Base-by-base conservation (phyloP, 2,113 vertebrate species). In the Otus sunia region DNA sequence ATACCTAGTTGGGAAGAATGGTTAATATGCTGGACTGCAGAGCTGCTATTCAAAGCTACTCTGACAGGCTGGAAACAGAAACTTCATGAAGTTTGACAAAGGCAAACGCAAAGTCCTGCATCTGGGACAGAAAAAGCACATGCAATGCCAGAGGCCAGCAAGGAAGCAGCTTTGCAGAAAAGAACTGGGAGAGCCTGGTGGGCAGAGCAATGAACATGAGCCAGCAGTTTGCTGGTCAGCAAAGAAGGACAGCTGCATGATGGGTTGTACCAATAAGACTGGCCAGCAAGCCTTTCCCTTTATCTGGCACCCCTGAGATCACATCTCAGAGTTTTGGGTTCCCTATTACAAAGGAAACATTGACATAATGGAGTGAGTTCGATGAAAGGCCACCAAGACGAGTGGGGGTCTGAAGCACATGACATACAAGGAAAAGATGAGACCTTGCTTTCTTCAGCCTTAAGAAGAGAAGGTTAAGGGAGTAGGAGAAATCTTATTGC, bases 341-440 rank as follows among this genome's bases (percentile, higher is more conserved):
- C 66, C 43, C 37, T 18, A 34, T 27, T 36, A 67, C 43, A 92
- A 62, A n/a, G 37, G 75, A 73, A 94, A 50, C 13, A 37, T 0
- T 50, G 22, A 41, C 20, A 41, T 6, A 77, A 15, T 15, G 26
- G 12, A 83, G 10, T 0, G 0, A 67, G 56, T 20, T 73, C 26
- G 34, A 15, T 11, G 21, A 34, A 89, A 8, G 34, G 26, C 30
- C 19, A 84, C 34, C 36, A 88, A 79, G 52, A 71, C 32, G 29
- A 43, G 19, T 5, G 3, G 6, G 20, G 18, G 9, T 5, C 37
- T 88, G 86, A 71, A 69, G 60, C 14, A 81, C 30, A 29, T 30
- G 39, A 84, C 18, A 27, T 29, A 21, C 25, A 63, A 52, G 25
- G 17, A 89, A 41, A 80, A 55, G n/a, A 66, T 6, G 10, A 89